Evolutionary conservation across 1,140 invertebrate species (phyloP).

Genomic region (Drosophila teissieri): DNA sequence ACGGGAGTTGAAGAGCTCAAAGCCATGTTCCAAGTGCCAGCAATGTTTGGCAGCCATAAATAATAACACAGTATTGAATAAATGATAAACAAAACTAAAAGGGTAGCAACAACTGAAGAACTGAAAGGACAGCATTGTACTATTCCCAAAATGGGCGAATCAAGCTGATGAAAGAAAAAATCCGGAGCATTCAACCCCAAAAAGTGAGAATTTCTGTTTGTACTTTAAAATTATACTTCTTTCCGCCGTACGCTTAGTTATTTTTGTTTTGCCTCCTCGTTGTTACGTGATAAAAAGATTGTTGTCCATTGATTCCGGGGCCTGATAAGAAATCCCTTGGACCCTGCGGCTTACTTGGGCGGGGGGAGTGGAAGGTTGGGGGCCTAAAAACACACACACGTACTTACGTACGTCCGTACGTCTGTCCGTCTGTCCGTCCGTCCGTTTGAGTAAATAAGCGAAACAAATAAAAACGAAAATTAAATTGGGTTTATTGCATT

Average conservation of each 20-base stretch:
- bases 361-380: background rate
- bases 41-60: background rate
- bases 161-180: constrained; percentile 1
- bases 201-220: constrained; percentile 23
- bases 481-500: constrained; percentile 81
- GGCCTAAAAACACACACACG: constrained; percentile 8
- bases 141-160: background rate
- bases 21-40: background rate
- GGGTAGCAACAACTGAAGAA: background rate
- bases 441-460: constrained; percentile 65
- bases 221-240: constrained; percentile 46
- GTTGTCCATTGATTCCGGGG: constrained; percentile 58
- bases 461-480: constrained; percentile 78
- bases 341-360: background rate
- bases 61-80: background rate
- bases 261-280: constrained; percentile 46
- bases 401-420: constrained; percentile 46
- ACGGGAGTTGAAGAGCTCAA: background rate
- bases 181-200: constrained; percentile 3
- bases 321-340: constrained; percentile 58
- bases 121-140: constrained; percentile 7
- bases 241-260: constrained; percentile 4
- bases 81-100: background rate
- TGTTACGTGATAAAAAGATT: constrained; percentile 70
- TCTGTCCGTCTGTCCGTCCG: constrained; percentile 34